Percentiles rank a stretch among this genome's conserved stretches.
These are phyloP conservation scores for Ophion ventricosus DNA, from an alignment of 2,888 invertebrate genomes.

Conservation along the genomic window DNA sequence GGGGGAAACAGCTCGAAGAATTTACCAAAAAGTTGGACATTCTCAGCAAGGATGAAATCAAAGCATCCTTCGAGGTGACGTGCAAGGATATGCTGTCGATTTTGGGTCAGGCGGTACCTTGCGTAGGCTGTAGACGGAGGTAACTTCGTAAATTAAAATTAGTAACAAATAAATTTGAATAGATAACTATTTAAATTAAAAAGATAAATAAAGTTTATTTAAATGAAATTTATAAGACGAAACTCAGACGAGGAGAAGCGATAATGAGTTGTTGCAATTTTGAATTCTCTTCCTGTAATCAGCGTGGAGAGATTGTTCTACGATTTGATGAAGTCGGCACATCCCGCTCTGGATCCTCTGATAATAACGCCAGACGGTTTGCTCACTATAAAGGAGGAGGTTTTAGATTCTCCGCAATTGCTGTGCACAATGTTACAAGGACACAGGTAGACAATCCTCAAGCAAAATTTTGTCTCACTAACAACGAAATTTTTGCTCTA, in stretches of 20 bases:
- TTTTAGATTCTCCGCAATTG: slow-evolving; percentile 91
- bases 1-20: slow-evolving; percentile 93
- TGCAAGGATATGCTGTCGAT: slow-evolving; percentile 93
- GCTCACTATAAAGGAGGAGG: slow-evolving; percentile 92
- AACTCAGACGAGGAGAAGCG: background rate
- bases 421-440: slow-evolving; percentile 93
- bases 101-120: slow-evolving; percentile 95
- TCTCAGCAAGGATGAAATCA: slow-evolving; percentile 90
- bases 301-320: slow-evolving; percentile 95
- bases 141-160: slow-evolving; percentile 77
- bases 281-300: slow-evolving; percentile 75
- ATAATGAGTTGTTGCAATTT: background rate
- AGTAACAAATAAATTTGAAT: background rate
- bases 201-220: slow-evolving; percentile 9
- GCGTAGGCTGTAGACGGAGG: slow-evolving; percentile 97
- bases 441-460: slow-evolving; percentile 88
- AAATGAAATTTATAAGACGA: background rate
- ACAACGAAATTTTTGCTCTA: background rate
- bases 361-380: slow-evolving; percentile 90
- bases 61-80: slow-evolving; percentile 92
- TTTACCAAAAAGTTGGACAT: slow-evolving; percentile 93
- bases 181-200: background rate
- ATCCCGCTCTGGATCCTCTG: slow-evolving; percentile 94
- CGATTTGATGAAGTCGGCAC: slow-evolving; percentile 92
- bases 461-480: background rate